These are phyloP conservation scores for Hirtodrosophila alboralis DNA, from an alignment of 2,888 invertebrate genomes.

Conservation along the genomic window DNA sequence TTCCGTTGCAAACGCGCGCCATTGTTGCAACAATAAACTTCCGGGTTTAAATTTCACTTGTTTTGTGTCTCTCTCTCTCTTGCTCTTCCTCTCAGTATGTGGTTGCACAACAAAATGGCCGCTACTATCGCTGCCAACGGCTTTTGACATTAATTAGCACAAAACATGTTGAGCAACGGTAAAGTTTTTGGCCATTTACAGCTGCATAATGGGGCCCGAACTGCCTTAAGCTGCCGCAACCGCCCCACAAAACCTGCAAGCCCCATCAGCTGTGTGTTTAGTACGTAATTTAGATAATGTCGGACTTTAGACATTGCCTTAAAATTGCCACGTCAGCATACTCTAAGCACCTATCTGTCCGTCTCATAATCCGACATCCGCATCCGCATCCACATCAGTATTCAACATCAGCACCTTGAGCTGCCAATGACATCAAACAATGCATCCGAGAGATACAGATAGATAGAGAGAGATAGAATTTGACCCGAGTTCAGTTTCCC, in stretches of 20 bases:
- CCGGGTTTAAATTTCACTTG: constrained; percentile 74
- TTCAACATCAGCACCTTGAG: constrained; percentile 33
- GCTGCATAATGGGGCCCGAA: constrained; percentile 62
- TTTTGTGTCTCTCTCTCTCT: constrained; percentile 21
- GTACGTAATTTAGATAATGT: constrained; percentile 57
- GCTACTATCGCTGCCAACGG: constrained; percentile 50
- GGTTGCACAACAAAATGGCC: constrained; percentile 50
- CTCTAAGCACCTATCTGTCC: constrained; percentile 1
- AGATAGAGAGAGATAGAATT: no score
- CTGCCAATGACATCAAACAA: constrained; percentile 36
- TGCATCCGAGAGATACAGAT: no score
- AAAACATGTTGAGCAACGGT: constrained; percentile 64
- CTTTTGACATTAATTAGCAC: constrained; percentile 76
- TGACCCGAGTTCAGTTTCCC: constrained; percentile 29
- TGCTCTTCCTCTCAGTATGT: no score
- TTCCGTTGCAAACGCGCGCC: constrained; percentile 61
- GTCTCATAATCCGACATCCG: constrained; percentile 5
- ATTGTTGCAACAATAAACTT: constrained; percentile 74
- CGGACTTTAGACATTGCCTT: constrained; percentile 7
- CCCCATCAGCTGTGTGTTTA: constrained; percentile 53
- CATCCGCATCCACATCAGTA: constrained; percentile 6
- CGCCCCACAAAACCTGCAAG: not conserved
- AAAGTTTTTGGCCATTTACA: constrained; percentile 70
- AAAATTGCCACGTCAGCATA: constrained; percentile 46
- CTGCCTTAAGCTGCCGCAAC: constrained; percentile 37